A percentile compares a stretch with the other conserved stretches of the same genome.
Evolutionary conservation across 2,888 invertebrate genomes (phyloP).

Genomic region (Catocala nupta): DNA sequence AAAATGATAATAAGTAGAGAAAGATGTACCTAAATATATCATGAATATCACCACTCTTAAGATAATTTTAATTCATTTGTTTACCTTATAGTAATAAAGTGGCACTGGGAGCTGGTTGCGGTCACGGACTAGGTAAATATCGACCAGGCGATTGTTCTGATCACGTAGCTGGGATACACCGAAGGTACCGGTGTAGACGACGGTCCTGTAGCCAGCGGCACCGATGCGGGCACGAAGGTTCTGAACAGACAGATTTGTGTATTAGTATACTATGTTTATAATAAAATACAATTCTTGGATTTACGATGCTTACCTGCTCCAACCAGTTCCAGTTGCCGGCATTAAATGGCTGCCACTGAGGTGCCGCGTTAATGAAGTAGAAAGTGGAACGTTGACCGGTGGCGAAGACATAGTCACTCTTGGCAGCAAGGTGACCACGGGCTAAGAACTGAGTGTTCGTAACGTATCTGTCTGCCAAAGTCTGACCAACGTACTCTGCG

Average conservation of each 20-base stretch:
- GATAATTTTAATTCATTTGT: neutral
- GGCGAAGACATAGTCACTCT: constrained; percentile 88
- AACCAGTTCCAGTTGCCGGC: constrained; percentile 87
- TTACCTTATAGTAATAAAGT: constrained; percentile 79
- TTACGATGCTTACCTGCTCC: constrained; percentile 68
- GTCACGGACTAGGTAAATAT: constrained; percentile 75
- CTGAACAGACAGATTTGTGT: constrained; percentile 47
- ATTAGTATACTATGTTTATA: too few species aligned
- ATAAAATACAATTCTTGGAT: too few species aligned
- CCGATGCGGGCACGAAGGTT: constrained; percentile 75
- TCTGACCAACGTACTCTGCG: constrained; percentile 65
- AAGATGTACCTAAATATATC: too few species aligned
- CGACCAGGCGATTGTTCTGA: constrained; percentile 70
- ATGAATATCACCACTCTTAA: too few species aligned
- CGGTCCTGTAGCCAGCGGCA: constrained; percentile 71
- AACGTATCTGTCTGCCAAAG: constrained; percentile 79
- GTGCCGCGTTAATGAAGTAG: constrained; percentile 89
- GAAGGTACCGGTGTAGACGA: constrained; percentile 88
- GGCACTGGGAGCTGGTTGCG: constrained; percentile 78
- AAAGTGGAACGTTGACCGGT: constrained; percentile 87
- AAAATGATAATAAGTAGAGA: too few species aligned
- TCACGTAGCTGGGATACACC: constrained; percentile 86
- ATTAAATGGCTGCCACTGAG: constrained; percentile 90
- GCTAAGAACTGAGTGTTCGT: constrained; percentile 79
- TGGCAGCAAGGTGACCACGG: constrained; percentile 89